A percentile compares a stretch with the other conserved stretches of the same genome.
Evolutionary conservation across 1,140 invertebrate genomes (phyloP).

Genomic region (Lerema accius): DNA sequence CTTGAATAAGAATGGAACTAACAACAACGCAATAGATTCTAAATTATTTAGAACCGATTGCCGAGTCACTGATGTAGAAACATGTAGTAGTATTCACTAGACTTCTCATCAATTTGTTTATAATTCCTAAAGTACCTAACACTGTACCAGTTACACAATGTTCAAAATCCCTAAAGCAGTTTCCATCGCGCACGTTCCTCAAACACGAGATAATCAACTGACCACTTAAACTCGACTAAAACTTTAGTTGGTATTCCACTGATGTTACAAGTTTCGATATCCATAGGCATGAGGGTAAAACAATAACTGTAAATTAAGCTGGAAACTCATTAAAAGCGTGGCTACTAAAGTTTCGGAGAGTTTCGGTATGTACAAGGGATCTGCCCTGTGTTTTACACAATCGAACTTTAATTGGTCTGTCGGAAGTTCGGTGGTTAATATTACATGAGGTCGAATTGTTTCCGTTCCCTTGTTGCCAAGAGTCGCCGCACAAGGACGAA

Average conservation of each 20-base stretch:
- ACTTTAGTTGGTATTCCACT: conserved; percentile 49
- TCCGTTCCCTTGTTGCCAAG: neutral
- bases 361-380: conserved; percentile 46
- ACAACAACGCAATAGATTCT: no score
- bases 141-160: no score
- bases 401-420: conserved; percentile 68
- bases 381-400: conserved; percentile 53
- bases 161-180: conserved; percentile 32
- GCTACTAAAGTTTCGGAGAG: conserved; percentile 42
- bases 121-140: no score
- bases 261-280: conserved; percentile 52
- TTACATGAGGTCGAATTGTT: conserved; percentile 18
- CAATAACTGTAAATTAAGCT: conserved; percentile 78
- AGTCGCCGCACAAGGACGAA: neutral
- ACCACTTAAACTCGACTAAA: conserved; percentile 47
- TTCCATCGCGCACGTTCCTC: conserved; percentile 21
- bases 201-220: conserved; percentile 40
- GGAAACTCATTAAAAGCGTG: conserved; percentile 73
- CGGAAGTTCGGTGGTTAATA: conserved; percentile 38
- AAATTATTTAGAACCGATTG: no score
- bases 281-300: conserved; percentile 59
- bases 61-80: no score
- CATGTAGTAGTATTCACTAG: no score
- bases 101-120: no score
- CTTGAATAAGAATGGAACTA: no score